Percentiles rank a stretch among this genome's conserved stretches.
Conservation (phyloP, 2,113 vertebrate genomes). For the Lasiurus borealis region DNA sequence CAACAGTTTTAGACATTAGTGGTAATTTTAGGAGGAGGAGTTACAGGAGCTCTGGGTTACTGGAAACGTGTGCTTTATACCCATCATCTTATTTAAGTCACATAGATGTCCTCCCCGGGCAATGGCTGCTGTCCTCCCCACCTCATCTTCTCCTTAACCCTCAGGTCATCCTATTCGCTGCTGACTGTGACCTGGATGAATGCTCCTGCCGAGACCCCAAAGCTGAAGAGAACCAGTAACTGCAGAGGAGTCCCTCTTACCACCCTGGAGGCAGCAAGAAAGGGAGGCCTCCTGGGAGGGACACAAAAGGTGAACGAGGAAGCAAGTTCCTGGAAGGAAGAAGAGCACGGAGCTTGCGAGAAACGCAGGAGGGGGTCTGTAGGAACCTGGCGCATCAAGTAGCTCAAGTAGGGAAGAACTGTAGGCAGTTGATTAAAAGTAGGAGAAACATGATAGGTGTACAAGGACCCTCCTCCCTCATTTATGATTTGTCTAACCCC, state of each 20-base stretch:
- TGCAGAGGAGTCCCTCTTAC: background rate
- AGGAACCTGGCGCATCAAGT: background rate
- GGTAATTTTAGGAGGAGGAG: background rate
- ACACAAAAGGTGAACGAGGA: background rate
- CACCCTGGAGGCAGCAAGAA: slow-evolving; percentile 56
- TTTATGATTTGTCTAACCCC: background rate
- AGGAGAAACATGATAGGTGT: background rate
- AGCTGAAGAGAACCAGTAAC: slow-evolving; percentile 94
- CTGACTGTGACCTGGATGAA: slow-evolving; percentile 95
- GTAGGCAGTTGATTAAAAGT: background rate
- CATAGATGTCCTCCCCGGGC: background rate
- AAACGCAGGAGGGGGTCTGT: background rate
- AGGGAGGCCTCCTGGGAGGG: background rate
- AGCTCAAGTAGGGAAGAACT: background rate
- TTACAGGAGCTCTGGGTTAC: background rate
- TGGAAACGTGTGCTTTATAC: background rate
- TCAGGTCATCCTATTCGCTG: slow-evolving; percentile 96
- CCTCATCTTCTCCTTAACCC: background rate
- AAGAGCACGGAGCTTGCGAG: background rate
- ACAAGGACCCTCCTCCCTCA: slow-evolving; percentile 12
- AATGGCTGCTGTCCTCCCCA: background rate
- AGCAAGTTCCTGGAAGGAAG: background rate
- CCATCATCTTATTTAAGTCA: background rate
- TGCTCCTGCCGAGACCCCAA: slow-evolving; percentile 96
- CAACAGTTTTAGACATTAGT: background rate